Conservation (phyloP, 2,888 invertebrate species). For the Epirrita christyi region DNA sequence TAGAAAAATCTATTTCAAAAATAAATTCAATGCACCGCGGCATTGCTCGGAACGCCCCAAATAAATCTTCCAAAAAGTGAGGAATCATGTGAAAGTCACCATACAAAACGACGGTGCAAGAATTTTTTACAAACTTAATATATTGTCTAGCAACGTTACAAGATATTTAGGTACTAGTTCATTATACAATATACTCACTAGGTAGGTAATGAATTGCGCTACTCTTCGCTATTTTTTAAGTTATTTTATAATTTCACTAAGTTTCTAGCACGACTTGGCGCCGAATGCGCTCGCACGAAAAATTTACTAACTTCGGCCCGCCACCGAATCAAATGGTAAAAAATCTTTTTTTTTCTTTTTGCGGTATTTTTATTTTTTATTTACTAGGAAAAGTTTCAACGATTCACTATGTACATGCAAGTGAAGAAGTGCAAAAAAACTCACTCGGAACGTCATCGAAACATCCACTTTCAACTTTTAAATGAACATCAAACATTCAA, state of each 20-base stretch:
- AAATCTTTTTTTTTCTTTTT: conserved; percentile 62
- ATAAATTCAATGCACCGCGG: conserved; percentile 40
- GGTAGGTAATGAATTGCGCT: conserved; percentile 77
- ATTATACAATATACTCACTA: conserved; percentile 76
- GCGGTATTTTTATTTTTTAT: conserved; percentile 60
- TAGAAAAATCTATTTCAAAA: conserved; percentile 40
- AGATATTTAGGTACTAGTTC: conserved; percentile 72
- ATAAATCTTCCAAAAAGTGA: conserved; percentile 34
- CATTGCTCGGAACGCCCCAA: conserved; percentile 37
- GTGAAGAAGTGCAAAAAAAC: conserved; percentile 65
- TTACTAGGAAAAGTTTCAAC: conserved; percentile 53
- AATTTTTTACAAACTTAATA: conserved; percentile 67
- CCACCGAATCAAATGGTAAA: conserved; percentile 59
- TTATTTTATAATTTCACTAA: conserved; percentile 63
- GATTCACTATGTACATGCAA: conserved; percentile 71
- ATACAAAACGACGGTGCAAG: conserved; percentile 70
- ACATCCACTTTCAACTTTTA: conserved; percentile 38
- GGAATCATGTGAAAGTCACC: conserved; percentile 37
- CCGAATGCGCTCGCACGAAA: conserved; percentile 30
- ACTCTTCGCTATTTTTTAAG: conserved; percentile 69
- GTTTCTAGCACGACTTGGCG: conserved; percentile 39
- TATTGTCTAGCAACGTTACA: conserved; percentile 80
- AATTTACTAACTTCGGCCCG: conserved; percentile 40
- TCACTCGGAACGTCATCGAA: conserved; percentile 58
- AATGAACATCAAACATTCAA: conserved; percentile 42